Evolutionary conservation across 37 sponge, comb jelly and placozoan genomes (phyloP).

Genomic region (Halichondria panicea): DNA sequence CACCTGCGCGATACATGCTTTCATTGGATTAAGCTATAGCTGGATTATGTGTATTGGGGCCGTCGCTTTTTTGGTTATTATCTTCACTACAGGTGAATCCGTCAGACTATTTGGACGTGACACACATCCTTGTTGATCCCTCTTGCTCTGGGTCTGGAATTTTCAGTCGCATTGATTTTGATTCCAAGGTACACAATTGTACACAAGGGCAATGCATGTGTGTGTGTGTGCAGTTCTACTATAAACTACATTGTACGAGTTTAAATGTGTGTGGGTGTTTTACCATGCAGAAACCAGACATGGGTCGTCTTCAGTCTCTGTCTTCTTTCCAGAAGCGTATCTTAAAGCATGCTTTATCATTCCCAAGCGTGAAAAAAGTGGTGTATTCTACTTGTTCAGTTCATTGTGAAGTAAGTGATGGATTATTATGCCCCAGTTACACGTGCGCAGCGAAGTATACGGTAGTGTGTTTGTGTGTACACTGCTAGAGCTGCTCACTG

Average conservation of each 20-base stretch:
- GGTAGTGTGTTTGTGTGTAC: no score
- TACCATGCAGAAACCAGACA: constrained; percentile 5
- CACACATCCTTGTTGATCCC: constrained; percentile 94
- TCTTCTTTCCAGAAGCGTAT: constrained; percentile 71
- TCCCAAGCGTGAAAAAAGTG: constrained; percentile 81
- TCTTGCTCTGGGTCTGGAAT: constrained; percentile 98
- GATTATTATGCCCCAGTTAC: no score
- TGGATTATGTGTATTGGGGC: no score
- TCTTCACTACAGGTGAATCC: constrained; percentile 45
- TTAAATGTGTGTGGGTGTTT: not conserved
- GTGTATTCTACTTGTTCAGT: constrained; percentile 98
- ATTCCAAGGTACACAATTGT: not conserved
- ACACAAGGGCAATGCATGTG: not conserved
- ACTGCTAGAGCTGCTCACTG: no score
- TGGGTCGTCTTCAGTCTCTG: constrained; percentile 49
- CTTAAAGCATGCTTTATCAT: constrained; percentile 85
- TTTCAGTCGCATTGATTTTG: constrained; percentile 49
- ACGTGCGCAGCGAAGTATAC: no score
- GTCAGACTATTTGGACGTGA: constrained; percentile 46
- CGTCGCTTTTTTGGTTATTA: no score
- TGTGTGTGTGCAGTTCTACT: not conserved
- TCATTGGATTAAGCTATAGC: not conserved
- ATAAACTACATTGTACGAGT: not conserved
- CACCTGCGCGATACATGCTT: no score
- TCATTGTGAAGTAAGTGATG: constrained; percentile 67